Evolutionary conservation across 2,113 vertebrate species (phyloP).

Genomic region (Petaurus breviceps): DNA sequence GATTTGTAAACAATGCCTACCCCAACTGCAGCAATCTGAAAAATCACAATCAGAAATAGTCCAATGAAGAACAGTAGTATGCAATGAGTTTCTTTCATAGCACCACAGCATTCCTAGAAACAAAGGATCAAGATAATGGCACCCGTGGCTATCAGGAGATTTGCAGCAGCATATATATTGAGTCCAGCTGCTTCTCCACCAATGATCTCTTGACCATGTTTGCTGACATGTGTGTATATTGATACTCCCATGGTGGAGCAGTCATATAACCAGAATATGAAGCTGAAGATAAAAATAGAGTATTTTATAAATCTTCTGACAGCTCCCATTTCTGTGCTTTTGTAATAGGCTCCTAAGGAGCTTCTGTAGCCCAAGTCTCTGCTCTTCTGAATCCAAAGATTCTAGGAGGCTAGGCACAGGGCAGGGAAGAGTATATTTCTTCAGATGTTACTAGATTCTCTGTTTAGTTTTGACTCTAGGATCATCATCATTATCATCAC

Average conservation of each 20-base stretch:
- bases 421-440: background rate
- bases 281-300: constrained; percentile 93
- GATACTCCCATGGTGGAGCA: constrained; percentile 88
- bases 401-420: background rate
- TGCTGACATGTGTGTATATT: constrained; percentile 88
- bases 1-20: constrained; percentile 78
- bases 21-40: constrained; percentile 81
- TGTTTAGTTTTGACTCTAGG: background rate
- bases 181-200: accelerated
- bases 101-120: constrained; percentile 93
- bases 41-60: constrained; percentile 82
- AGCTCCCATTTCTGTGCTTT: constrained; percentile 85
- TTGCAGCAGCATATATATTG: background rate
- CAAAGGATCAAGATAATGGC: constrained; percentile 90
- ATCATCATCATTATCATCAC: background rate
- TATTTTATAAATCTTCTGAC: constrained; percentile 90
- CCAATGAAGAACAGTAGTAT: constrained; percentile 89
- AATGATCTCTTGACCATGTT: constrained; percentile 62
- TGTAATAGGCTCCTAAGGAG: too few relatives aligned
- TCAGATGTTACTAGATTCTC: background rate
- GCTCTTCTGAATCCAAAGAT: background rate
- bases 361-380: too few relatives aligned
- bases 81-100: constrained; percentile 89
- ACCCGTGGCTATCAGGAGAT: constrained; percentile 83
- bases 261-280: constrained; percentile 90